A percentile compares a stretch with the other conserved stretches of the same genome.
These are phyloP conservation scores for Synanceia verrucosa DNA, from an alignment of 2,797 vertebrate genomes.

Conservation along the genomic window DNA sequence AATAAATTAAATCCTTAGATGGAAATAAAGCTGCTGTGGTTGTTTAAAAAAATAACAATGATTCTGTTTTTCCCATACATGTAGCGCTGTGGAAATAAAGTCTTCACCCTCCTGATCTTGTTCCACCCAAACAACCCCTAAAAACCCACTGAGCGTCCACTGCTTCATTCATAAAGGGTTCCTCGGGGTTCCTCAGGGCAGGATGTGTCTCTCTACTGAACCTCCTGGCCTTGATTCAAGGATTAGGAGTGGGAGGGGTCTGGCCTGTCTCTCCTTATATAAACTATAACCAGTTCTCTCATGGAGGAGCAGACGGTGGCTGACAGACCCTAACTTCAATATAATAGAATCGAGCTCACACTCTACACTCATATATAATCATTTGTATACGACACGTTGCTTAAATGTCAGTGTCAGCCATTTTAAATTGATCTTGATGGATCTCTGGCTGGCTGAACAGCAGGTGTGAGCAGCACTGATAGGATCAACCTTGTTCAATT, in stretches of 20 bases:
- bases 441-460: slow-evolving; percentile 22
- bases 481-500: neutral
- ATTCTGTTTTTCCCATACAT: neutral
- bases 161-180: slow-evolving; percentile 50
- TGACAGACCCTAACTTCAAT: slow-evolving; percentile 17
- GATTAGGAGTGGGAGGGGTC: slow-evolving; percentile 29
- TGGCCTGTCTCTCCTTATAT: slow-evolving; percentile 23
- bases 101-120: slow-evolving; percentile 19
- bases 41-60: neutral
- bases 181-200: slow-evolving; percentile 40
- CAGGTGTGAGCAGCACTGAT: slow-evolving; percentile 5
- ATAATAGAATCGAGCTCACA: slow-evolving; percentile 28
- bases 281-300: slow-evolving; percentile 7
- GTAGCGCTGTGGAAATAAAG: slow-evolving; percentile 23
- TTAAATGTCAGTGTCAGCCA: slow-evolving; percentile 6
- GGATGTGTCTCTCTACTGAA: slow-evolving; percentile 39
- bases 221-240: slow-evolving; percentile 60
- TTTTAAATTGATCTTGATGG: slow-evolving; percentile 24
- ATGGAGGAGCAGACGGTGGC: slow-evolving; percentile 45
- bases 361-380: slow-evolving; percentile 5
- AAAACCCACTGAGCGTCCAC: slow-evolving; percentile 38
- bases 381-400: slow-evolving; percentile 17
- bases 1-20: neutral
- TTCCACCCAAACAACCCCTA: slow-evolving; percentile 32
- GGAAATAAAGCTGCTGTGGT: neutral